Evolutionary conservation across 2,113 vertebrate genomes (phyloP).

Genomic region (Trogon melanurus): DNA sequence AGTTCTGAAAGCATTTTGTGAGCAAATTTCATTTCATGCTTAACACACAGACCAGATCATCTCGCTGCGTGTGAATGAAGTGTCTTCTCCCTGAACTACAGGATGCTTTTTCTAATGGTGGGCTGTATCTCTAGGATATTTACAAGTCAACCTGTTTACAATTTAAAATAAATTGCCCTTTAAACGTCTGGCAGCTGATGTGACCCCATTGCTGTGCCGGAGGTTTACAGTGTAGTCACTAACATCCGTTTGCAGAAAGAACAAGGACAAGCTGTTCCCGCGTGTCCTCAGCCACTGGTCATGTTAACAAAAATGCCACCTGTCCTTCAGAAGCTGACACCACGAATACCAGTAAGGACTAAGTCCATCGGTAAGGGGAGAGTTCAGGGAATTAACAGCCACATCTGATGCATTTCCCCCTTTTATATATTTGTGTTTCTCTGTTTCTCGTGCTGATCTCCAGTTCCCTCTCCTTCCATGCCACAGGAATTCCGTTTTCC

Average conservation of each 20-base stretch:
- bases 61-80: background rate
- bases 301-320: conserved; percentile 31
- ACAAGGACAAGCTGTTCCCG: conserved; percentile 4
- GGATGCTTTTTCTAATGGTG: background rate
- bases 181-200: background rate
- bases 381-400: background rate
- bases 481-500: background rate
- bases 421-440: background rate
- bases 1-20: background rate
- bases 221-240: background rate
- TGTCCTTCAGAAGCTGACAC: background rate
- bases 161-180: background rate
- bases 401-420: background rate
- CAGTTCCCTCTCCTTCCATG: rapidly evolving
- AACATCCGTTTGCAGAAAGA: background rate
- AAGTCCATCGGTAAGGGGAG: background rate
- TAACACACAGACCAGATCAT: background rate
- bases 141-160: background rate
- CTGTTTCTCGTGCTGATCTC: background rate
- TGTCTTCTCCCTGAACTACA: background rate
- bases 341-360: background rate
- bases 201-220: rapidly evolving
- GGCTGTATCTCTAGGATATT: background rate
- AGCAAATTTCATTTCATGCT: background rate
- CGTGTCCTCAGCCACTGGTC: background rate